A percentile compares a stretch with the other conserved stretches of the same genome.
Conservation (phyloP, 2,113 vertebrate genomes). For the Trogon surrucura region DNA sequence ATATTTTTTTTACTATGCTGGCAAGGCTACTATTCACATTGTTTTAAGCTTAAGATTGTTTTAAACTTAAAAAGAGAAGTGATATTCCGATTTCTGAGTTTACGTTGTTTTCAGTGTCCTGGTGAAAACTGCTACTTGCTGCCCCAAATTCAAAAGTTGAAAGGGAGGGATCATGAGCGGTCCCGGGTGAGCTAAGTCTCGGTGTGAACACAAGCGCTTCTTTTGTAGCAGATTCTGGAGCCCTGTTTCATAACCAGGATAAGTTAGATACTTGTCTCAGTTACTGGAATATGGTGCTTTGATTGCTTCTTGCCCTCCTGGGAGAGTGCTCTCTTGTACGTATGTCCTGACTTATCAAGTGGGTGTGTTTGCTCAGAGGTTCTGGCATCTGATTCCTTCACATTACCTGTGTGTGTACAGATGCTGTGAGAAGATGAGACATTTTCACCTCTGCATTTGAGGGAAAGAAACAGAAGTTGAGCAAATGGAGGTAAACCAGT, state of each 20-base stretch:
- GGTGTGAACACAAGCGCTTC: neutral
- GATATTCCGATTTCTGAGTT: neutral
- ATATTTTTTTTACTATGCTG: neutral
- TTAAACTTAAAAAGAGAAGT: neutral
- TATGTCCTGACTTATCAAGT: neutral
- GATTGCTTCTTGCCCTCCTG: neutral
- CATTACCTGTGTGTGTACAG: neutral
- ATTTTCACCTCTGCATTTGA: neutral
- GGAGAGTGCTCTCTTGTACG: neutral
- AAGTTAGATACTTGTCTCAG: neutral
- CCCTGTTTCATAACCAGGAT: neutral
- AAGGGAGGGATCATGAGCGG: neutral
- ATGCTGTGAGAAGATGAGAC: neutral
- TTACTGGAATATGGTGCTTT: neutral
- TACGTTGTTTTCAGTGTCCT: neutral
- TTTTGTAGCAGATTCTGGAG: neutral
- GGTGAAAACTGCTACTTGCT: neutral
- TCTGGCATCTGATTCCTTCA: neutral
- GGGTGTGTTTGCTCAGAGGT: neutral
- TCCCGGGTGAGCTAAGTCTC: neutral
- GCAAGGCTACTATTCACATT: neutral
- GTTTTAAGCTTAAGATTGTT: neutral
- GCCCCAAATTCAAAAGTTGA: neutral
- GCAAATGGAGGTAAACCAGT: neutral
- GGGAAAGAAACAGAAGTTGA: neutral